Evolutionary conservation across 2,113 vertebrate species (phyloP), one percentile per base, ranked within the genome.

Genomic region (Carassius gibelio): DNA sequence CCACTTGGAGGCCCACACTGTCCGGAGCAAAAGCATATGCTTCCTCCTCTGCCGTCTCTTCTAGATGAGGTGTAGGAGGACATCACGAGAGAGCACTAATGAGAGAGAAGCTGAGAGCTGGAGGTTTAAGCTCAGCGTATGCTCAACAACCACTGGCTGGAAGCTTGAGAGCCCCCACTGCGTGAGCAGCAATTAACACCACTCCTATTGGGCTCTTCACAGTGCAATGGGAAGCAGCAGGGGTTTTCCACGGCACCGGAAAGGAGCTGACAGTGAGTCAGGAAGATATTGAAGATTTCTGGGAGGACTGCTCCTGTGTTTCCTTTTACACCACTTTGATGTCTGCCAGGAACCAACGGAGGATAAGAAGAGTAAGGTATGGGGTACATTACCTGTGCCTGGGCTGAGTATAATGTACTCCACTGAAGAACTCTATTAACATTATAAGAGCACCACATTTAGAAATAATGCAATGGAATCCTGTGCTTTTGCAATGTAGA

Each of bases 111-210:
- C 64, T 68, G 19, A 55, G 75, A 68, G 23, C 45, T 21, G 17
- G 26, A 52, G 84, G 81, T 86, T 72, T 45, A 64, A 84, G 50
- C 66, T 75, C 21, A 45, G 66, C 75, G 52, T 79, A 34, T 36
- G 62, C 55, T 84, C 42, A 66, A 81, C 75, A 64, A 82, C 69
- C 82, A 76, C 79, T 78, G 68, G 78, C 84, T 52, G 81, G 74
- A 79, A 87, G 61, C 84, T 84, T 50, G 26, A 30, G 75, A 79
- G 36, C 76, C 23, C 82, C 82, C 59, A 81, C 77, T 72, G 82
- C 0, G 82, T 14, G 52, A 64, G 69, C 82, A 87, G 75, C 86
- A 87, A 89, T 86, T 84, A 86, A 82, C 84, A 84, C 82, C 68
- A 48, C 64, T 86, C 82, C 75, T 62, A 64, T 74, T 86, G 71